A percentile compares a stretch with the other conserved stretches of the same genome.
Conservation (phyloP, 2,113 vertebrate species). For the Meleagris gallopavo region DNA sequence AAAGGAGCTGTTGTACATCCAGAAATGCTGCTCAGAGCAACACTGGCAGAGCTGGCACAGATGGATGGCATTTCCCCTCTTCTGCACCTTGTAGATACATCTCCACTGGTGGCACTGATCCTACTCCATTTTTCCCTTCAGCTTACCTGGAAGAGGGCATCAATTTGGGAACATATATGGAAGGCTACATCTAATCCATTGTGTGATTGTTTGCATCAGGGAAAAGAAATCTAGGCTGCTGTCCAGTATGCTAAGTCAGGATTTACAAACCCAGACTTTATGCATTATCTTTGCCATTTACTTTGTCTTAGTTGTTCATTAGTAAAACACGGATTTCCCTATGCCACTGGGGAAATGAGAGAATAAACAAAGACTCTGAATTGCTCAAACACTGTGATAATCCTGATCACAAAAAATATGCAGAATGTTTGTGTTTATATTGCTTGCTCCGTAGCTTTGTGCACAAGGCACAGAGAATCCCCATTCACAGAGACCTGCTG, state of each 20-base stretch:
- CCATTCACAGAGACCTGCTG: background rate
- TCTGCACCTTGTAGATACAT: rapidly evolving
- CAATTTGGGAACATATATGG: background rate
- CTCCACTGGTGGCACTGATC: background rate
- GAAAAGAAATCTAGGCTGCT: background rate
- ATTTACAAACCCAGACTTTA: background rate
- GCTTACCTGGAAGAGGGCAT: background rate
- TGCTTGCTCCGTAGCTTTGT: slow-evolving; percentile 30
- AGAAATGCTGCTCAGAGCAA: background rate
- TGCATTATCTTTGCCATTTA: background rate
- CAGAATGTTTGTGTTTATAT: slow-evolving; percentile 62
- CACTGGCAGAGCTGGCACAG: background rate
- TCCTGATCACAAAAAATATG: slow-evolving; percentile 56
- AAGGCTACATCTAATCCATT: background rate
- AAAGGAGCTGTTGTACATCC: background rate
- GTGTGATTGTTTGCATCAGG: background rate
- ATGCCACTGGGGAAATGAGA: slow-evolving; percentile 32
- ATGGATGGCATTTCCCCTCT: background rate
- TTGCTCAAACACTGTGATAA: slow-evolving; percentile 52
- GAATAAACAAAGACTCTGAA: slow-evolving; percentile 56
- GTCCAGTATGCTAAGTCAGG: background rate
- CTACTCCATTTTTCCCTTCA: background rate
- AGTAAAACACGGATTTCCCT: slow-evolving; percentile 1
- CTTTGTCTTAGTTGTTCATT: background rate
- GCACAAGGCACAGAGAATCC: background rate